These are phyloP conservation scores for Ispidina lecontei DNA, from an alignment of 2,797 vertebrate genomes.

Conservation along the genomic window DNA sequence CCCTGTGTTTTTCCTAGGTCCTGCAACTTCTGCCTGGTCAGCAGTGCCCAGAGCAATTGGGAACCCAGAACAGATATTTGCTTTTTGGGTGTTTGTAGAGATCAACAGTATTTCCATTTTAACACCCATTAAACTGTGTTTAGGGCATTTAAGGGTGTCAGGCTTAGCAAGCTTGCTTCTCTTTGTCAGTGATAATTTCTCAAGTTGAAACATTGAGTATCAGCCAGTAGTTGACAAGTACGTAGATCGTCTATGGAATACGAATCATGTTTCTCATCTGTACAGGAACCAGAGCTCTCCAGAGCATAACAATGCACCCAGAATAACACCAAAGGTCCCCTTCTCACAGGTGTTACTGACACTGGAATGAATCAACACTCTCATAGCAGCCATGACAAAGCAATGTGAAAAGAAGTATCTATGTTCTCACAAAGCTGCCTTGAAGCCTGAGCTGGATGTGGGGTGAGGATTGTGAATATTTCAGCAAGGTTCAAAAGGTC, in stretches of 20 bases:
- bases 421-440: not conserved
- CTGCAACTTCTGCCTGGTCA: not conserved
- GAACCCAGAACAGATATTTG: not conserved
- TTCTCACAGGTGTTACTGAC: not conserved
- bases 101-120: not conserved
- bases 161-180: not conserved
- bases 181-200: not conserved
- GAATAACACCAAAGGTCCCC: not conserved
- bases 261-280: not conserved
- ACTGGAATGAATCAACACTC: not conserved
- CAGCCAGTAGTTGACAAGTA: not conserved
- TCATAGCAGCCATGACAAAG: not conserved
- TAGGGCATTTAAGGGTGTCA: not conserved
- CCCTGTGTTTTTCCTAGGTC: not conserved
- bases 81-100: not conserved
- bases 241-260: not conserved
- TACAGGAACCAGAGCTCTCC: not conserved
- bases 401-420: not conserved
- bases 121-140: not conserved
- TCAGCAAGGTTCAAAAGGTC: not conserved
- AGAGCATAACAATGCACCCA: not conserved
- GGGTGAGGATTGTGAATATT: not conserved
- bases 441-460: not conserved
- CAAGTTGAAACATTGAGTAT: not conserved
- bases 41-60: not conserved